A percentile compares a stretch with the other conserved stretches of the same genome.
phyloP scores from a whole-genome alignment of 2,113 vertebrate species.

The Austrofundulus limnaeus region DNA sequence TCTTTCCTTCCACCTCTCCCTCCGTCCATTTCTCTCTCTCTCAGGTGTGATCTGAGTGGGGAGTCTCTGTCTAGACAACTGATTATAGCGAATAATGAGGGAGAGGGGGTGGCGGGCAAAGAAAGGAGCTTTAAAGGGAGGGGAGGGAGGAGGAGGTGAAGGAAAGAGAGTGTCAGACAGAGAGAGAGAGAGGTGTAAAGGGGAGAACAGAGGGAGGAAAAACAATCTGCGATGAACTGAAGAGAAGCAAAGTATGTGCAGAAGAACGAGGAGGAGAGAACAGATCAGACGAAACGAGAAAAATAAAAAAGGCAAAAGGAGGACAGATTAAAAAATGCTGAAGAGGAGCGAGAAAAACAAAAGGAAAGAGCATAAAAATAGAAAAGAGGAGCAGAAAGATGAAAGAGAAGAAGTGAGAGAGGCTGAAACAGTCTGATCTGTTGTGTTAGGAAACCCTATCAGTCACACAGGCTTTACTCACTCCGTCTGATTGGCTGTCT shows the following conservation, averaged over 20 bases:
- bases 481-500: slow-evolving; percentile 17
- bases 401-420: slow-evolving; percentile 8
- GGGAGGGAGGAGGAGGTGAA: slow-evolving; percentile 23
- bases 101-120: slow-evolving; percentile 21
- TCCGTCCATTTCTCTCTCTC: slow-evolving; percentile 34
- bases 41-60: slow-evolving; percentile 66
- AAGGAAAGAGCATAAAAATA: slow-evolving; percentile 1
- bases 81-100: slow-evolving; percentile 73
- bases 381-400: slow-evolving; percentile 4
- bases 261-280: neutral
- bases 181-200: slow-evolving; percentile 17
- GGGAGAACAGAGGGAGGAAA: slow-evolving; percentile 17
- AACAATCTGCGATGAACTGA: slow-evolving; percentile 18
- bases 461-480: slow-evolving; percentile 58
- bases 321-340: neutral
- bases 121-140: slow-evolving; percentile 36
- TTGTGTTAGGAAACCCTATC: slow-evolving; percentile 59
- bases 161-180: slow-evolving; percentile 36
- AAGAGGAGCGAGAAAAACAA: neutral
- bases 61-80: slow-evolving; percentile 74
- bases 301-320: neutral
- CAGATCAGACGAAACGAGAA: neutral
- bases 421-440: slow-evolving; percentile 51
- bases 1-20: slow-evolving; percentile 24
- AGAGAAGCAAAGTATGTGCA: slow-evolving; percentile 8